These are phyloP conservation scores for Botrylloides violaceus DNA, from an alignment of 23 tunicate species.

Conservation along the genomic window DNA sequence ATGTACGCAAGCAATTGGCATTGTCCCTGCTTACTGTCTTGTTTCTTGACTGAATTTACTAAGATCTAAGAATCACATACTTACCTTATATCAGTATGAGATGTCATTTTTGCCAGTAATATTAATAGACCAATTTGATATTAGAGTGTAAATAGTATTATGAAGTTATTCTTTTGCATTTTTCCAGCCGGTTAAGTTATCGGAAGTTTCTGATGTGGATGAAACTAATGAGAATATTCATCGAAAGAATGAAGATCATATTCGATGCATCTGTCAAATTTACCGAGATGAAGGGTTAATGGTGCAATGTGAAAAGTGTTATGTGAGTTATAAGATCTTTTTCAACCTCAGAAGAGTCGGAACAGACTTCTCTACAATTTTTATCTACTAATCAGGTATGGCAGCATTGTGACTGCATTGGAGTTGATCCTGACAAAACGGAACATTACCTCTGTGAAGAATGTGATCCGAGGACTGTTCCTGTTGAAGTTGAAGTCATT, in stretches of 20 bases:
- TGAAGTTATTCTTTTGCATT: no score
- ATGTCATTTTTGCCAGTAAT: no score
- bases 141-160: no score
- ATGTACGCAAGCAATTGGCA: no score
- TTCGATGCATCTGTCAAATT: slow-evolving; percentile 77
- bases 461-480: slow-evolving; percentile 52
- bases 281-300: slow-evolving; percentile 81
- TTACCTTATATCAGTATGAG: no score
- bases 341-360: background rate
- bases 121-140: no score
- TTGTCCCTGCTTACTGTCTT: no score
- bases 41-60: no score
- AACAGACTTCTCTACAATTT: background rate
- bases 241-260: slow-evolving; percentile 62
- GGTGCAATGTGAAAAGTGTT: slow-evolving; percentile 93
- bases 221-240: slow-evolving; percentile 19
- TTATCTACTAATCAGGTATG: slow-evolving; percentile 82
- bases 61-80: no score
- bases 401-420: slow-evolving; percentile 97
- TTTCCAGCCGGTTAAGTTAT: background rate
- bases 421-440: slow-evolving; percentile 40
- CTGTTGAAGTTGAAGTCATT: slow-evolving; percentile 54
- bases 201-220: slow-evolving; percentile 10
- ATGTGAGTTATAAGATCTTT: slow-evolving; percentile 41
- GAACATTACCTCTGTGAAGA: slow-evolving; percentile 77